Base-by-base conservation (phyloP, 2,888 invertebrate species). In the Stenolophus ochropezus region DNA sequence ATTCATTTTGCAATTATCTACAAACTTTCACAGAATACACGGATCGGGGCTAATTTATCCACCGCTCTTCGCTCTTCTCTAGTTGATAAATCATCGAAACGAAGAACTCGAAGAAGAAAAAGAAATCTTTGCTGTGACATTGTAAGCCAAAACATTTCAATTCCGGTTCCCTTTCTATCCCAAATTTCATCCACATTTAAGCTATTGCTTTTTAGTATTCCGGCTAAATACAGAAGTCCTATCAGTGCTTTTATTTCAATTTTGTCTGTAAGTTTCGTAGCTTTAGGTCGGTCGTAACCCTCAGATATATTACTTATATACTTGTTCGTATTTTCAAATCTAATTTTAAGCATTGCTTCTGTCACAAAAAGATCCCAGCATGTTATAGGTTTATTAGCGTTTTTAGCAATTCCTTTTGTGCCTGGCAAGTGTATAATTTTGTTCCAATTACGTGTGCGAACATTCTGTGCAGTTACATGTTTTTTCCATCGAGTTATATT, bases 1-100 rank as follows among this genome's bases (percentile, higher is more conserved):
- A 81, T 79, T 83, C 21, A 82, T 82, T 83, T 85, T 83, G 77
- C 86, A 87, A 81, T 86, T 86, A 25, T 82, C 81, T 51, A 86
- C 84, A 83, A 88, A 86, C 14, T 76, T 69, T 84, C 85, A 84
- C 85, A 86, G 42, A 87, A 42, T 27, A 87, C 83, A 58, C 86
- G 77, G 76, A 86, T 84, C n/a, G 85, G 82, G 8, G 85, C 84
- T 21, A 86, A 84, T 75, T 84, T 83, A 77, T 86, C 85, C 56
- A 56, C 27, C 82, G 51, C 53, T 77, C 79, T 83, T 82, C 83
- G 47, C 42, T 76, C 21, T 61, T 27, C 73, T 82, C 83, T n/a
- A 16, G 83, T 83, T 25, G 11, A n/a, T 49, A 78, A 58, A 65
- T 85, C 83, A 78, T 85, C 85, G 83, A 86, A 86, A 82, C 84